Base-by-base conservation (phyloP, 2,888 invertebrate genomes). In the Molorchus minor region DNA sequence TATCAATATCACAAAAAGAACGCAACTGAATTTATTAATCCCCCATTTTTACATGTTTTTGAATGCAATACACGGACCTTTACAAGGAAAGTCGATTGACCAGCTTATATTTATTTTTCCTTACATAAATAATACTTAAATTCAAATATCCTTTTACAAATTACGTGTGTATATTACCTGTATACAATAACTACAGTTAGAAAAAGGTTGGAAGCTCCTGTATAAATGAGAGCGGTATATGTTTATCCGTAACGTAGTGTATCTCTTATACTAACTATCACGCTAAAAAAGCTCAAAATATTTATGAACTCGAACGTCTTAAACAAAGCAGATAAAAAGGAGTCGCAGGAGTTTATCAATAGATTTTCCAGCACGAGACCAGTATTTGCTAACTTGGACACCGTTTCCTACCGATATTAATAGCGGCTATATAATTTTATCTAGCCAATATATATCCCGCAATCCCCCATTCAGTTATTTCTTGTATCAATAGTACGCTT, bases 401-500 rank as follows among this genome's bases (percentile, higher is more conserved):
- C 33, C 33, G 33, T 10, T 5, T 33, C 25, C 25, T 8, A n/a
- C 7, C 58, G 44, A 60, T 65, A 65, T 62, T 65, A 64, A 69
- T 64, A 62, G 67, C 30, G 13, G 64, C 61, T 52, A 68, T 68
- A 65, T 60, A 65, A 70, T 62, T 68, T 70, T 62, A 70, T 70
- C 60, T 65, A 35, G 51, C 57, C 61, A 62, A 53, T 70, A 70
- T 62, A 65, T 67, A 64, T 55, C 52, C 61, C 56, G 53, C 56
- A 56, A 64, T 54, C 54, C 51, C 60, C 62, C 65, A 64, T 69
- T 69, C 67, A 66, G 58, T 56, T 51, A 60, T 65, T 70, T 70
- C 68, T 70, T 70, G 51, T 52, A 53, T 45, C 63, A 55, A 41
- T 41, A 44, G 49, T 58, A 49, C 58, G 57, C 49, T n/a, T n/a